These are phyloP conservation scores for Vicugna pacos DNA, from an alignment of 2,113 vertebrate species.

Conservation along the genomic window DNA sequence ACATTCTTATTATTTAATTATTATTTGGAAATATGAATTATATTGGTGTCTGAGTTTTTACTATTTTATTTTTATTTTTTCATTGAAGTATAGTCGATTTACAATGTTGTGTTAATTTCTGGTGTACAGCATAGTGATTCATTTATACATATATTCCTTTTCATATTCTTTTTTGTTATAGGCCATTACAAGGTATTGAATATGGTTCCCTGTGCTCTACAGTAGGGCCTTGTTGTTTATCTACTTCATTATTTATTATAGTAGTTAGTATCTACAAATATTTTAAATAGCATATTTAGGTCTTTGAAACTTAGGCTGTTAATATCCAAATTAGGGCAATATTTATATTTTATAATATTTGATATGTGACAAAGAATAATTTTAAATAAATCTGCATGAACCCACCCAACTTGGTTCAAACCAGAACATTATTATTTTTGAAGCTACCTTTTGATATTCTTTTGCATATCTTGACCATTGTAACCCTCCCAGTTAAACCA, in stretches of 20 bases:
- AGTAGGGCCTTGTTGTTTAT: too few relatives aligned
- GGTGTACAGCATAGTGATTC: too few relatives aligned
- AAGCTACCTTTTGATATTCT: background rate
- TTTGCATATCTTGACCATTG: background rate
- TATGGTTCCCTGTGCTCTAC: too few relatives aligned
- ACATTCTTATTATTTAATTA: constrained; percentile 38
- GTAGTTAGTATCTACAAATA: too few relatives aligned
- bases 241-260: too few relatives aligned
- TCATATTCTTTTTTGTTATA: too few relatives aligned
- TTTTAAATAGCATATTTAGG: constrained; percentile 25
- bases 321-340: background rate
- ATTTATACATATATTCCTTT: too few relatives aligned
- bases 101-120: too few relatives aligned
- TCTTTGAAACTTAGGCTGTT: constrained; percentile 9
- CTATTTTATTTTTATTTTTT: background rate
- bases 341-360: constrained; percentile 31
- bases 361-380: background rate
- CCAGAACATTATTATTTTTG: background rate
- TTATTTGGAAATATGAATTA: constrained; percentile 25
- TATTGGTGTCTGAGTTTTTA: background rate
- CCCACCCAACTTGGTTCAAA: background rate
- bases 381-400: constrained; percentile 19
- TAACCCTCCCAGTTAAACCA: background rate
- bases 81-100: too few relatives aligned
- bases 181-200: too few relatives aligned